Evolutionary conservation across 64 coral and sea anemone species (phyloP), one percentile per base, ranked within the genome.

Genomic region (Montipora sp.): DNA sequence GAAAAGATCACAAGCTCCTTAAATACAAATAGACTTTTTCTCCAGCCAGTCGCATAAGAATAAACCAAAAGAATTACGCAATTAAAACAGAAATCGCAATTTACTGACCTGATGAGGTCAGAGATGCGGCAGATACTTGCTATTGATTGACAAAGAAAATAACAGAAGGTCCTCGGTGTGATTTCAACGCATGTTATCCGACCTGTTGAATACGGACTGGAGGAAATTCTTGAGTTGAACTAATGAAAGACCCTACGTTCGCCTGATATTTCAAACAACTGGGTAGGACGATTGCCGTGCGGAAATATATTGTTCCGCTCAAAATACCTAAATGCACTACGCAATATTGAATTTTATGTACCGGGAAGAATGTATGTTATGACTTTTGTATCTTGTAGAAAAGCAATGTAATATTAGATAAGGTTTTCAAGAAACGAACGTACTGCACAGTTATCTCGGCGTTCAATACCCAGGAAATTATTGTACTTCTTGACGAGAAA

Each of bases 251-350:
- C 11, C 53, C 11, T 57, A 57, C 53, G 6, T 57, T 11, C 6
- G 11, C 53, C 8, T 66, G 5, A 45, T 44, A 57, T 69, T 67
- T 69, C 27, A 69, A 46, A 19, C 18, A 18, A 70, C 7, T 2
- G 7, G 14, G 15, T 14, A 24, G 24, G 61, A 82, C 2, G 59
- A n/a, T 67, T 84, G 43, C 15, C 16, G 3, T n/a, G 13, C 61
- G 81, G 44, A 47, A 84, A 84, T 68, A 84, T 36, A 36, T 84
- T 67, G 19, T 84, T 69, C 45, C 59, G 15, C 59, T 36, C 5
- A 59, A 63, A 82, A 61, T 60, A 14, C 27, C 57, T 5, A 44
- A 22, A 75, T 47, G 0, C 13, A 61, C 27, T 20, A 70, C 82
- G 82, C 82, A 84, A 48, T 84, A 70, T 45, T 27, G 2, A 15